These are phyloP conservation scores for Scolopax mira DNA, from an alignment of 2,113 vertebrate genomes.

Conservation along the genomic window DNA sequence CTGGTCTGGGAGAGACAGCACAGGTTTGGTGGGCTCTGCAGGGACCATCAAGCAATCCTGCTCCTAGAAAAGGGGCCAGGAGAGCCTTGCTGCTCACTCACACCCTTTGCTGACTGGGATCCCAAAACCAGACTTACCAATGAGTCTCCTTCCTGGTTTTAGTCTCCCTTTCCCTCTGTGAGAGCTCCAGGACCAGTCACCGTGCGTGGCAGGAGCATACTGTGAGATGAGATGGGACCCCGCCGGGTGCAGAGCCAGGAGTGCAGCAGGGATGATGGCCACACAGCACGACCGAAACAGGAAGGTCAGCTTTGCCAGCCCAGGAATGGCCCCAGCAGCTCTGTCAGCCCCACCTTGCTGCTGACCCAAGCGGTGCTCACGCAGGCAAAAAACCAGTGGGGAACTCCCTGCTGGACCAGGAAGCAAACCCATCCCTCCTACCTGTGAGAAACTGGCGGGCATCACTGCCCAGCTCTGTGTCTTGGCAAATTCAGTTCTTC, in stretches of 20 bases:
- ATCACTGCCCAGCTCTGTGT: neutral
- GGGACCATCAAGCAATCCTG: rapidly evolving
- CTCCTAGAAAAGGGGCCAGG: neutral
- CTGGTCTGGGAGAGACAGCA: neutral
- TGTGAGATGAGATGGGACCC: neutral
- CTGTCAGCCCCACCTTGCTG: neutral
- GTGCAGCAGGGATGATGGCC: neutral
- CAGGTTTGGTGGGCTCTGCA: neutral
- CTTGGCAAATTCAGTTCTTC: neutral
- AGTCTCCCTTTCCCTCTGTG: neutral
- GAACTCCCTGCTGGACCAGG: conserved; percentile 51
- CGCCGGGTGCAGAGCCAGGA: rapidly evolving
- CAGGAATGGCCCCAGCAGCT: conserved; percentile 25
- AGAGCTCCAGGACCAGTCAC: neutral
- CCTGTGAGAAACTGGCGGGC: neutral
- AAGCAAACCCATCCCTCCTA: neutral
- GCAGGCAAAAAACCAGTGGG: neutral
- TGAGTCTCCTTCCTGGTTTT: neutral
- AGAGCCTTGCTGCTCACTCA: neutral
- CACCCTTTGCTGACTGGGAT: neutral
- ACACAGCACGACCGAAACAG: neutral
- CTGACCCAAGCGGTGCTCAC: conserved; percentile 7
- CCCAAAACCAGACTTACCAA: neutral
- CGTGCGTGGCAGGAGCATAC: rapidly evolving
- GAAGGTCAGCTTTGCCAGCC: conserved; percentile 59